Evolutionary conservation across 2,888 invertebrate genomes (phyloP).

Genomic region (Odontocolon sp.): DNA sequence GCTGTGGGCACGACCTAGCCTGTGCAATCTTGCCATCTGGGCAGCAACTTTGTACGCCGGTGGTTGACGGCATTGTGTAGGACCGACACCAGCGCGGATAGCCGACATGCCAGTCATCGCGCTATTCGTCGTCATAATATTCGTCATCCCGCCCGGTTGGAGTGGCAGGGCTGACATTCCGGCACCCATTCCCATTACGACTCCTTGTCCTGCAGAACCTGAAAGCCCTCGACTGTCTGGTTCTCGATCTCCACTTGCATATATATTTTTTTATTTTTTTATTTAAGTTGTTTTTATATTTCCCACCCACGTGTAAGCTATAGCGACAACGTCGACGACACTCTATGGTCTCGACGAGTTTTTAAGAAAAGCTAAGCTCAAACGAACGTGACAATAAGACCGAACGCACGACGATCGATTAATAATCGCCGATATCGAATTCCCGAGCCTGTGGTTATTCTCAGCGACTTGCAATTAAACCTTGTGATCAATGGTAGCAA

Average conservation of each 20-base stretch:
- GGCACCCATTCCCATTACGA: slow-evolving; percentile 70
- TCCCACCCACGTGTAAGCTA: slow-evolving; percentile 39
- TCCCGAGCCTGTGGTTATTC: slow-evolving; percentile 22
- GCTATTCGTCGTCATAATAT: slow-evolving; percentile 67
- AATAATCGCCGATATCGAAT: slow-evolving; percentile 40
- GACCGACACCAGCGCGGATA: slow-evolving; percentile 70
- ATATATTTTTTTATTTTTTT: slow-evolving; percentile 18
- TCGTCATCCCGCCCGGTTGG: slow-evolving; percentile 66
- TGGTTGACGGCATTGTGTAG: slow-evolving; percentile 84
- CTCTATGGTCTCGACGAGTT: not conserved
- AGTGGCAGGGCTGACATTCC: slow-evolving; percentile 74
- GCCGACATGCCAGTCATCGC: slow-evolving; percentile 61
- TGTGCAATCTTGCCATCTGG: slow-evolving; percentile 91
- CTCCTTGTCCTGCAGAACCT: slow-evolving; percentile 75
- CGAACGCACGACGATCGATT: slow-evolving; percentile 13
- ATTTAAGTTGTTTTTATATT: slow-evolving; percentile 30
- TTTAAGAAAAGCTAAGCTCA: slow-evolving; percentile 16
- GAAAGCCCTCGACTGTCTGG: slow-evolving; percentile 79
- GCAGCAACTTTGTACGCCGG: slow-evolving; percentile 93
- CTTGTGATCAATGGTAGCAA: slow-evolving; percentile 17
- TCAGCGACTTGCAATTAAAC: slow-evolving; percentile 21
- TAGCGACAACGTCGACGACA: slow-evolving; percentile 47
- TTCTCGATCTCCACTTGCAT: slow-evolving; percentile 54
- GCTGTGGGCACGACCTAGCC: slow-evolving; percentile 91
- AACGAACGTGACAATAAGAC: slow-evolving; percentile 14